Evolutionary conservation across 2,113 vertebrate species (phyloP), one percentile per base, ranked within the genome.

Genomic region (Mesitornis unicolor): DNA sequence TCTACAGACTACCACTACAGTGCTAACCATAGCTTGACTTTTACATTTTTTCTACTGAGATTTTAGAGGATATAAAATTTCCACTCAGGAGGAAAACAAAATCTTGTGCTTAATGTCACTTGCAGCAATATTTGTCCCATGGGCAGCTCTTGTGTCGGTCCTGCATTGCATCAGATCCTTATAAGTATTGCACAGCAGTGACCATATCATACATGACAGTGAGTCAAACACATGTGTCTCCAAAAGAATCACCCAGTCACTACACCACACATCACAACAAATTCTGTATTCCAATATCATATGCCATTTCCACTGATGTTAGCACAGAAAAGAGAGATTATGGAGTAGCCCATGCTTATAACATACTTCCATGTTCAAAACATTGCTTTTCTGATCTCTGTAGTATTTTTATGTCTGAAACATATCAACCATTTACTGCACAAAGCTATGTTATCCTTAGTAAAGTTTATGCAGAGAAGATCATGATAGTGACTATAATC

Each of bases 161-260:
- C 51, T 56, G 13, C 47, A n/a, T 12, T 70, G 38, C 61, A 10
- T 43, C 59, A 89, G 35, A 63, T 13, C 16, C 36, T 26, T 8
- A 6, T 2, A 18, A 1, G 11, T 2, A 2, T 24, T 51, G n/a
- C 33, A 81, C 35, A 67, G 56, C 38, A 51, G 36, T n/a, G 38
- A 54, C 14, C 4, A 1, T 9, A 8, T 42, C 40, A 59, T 28
- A 33, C 4, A 4, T 2, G 25, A 35, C 33, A 71, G 6, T 42
- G 12, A 42, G 8, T 6, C 31, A 79, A 69, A 25, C 13, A 19
- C 9, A 8, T 0, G 0, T 16, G 16, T 12, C 9, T 19, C 50
- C 68, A 43, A 16, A 60, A 42, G 16, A 56, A 24, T 45, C 82
- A 42, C 9, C 7, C 11, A 38, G 38, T 50, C 45, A 48, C 38